These are phyloP conservation scores for Montipora foliosa DNA, from an alignment of 64 coral and sea anemone genomes.

Conservation along the genomic window DNA sequence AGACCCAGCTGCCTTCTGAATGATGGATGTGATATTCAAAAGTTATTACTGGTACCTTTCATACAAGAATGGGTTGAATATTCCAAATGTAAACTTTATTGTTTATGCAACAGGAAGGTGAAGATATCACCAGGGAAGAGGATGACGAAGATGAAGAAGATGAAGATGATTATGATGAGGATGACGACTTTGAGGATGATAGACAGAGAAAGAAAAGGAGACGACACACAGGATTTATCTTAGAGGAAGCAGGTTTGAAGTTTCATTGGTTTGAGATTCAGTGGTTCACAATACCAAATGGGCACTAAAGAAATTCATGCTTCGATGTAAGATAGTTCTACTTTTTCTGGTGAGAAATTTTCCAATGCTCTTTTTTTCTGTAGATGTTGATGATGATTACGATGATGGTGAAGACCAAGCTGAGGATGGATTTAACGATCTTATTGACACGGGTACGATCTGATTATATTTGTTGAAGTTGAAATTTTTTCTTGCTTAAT, in stretches of 20 bases:
- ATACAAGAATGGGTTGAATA: too few relatives aligned
- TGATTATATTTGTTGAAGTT: too few relatives aligned
- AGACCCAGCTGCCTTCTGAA: too few relatives aligned
- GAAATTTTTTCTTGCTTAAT: too few relatives aligned
- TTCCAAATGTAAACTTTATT: not conserved
- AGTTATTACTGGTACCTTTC: too few relatives aligned
- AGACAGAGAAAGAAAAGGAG: conserved; percentile 66
- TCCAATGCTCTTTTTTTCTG: not conserved
- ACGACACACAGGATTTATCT: conserved; percentile 82
- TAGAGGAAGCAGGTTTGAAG: conserved; percentile 89
- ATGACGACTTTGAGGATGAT: conserved; percentile 79
- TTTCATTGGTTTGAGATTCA: too few relatives aligned
- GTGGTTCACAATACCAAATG: too few relatives aligned
- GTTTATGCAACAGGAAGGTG: conserved; percentile 61
- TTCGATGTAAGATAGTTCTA: not conserved
- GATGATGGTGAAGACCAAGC: conserved; percentile 90
- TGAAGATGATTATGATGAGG: conserved; percentile 87
- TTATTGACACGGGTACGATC: conserved; percentile 75
- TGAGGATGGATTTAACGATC: conserved; percentile 85
- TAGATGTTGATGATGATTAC: conserved; percentile 98
- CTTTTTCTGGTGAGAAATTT: not conserved
- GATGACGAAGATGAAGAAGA: conserved; percentile 87
- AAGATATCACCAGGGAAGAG: conserved; percentile 82
- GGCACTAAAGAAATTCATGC: too few relatives aligned
- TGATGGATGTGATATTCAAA: too few relatives aligned